Conservation (phyloP, 2,113 vertebrate genomes). For the Zosterops borbonicus region DNA sequence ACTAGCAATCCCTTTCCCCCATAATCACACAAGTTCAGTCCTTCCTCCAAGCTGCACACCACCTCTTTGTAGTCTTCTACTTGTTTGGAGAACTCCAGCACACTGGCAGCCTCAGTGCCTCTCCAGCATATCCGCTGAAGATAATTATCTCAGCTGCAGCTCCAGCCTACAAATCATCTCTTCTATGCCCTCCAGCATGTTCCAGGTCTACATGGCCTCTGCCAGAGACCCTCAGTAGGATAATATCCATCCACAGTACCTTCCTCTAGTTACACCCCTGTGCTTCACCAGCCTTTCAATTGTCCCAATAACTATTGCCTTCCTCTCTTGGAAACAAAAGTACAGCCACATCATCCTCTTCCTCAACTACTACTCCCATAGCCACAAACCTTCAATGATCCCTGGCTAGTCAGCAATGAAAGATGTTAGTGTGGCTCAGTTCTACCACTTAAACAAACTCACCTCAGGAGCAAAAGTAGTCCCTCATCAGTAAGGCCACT, state of each 20-base stretch:
- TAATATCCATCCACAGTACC: background rate
- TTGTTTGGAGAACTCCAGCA: background rate
- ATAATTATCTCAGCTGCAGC: background rate
- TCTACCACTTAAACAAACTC: background rate
- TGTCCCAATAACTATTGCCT: background rate
- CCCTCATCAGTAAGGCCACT: background rate
- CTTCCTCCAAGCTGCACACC: background rate
- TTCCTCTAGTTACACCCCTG: background rate
- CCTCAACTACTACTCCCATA: background rate
- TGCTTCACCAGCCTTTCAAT: background rate
- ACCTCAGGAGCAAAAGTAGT: background rate
- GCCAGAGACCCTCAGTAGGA: background rate
- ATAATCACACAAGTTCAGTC: background rate
- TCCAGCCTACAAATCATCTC: background rate
- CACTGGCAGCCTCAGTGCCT: background rate
- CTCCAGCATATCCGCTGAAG: background rate
- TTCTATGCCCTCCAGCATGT: background rate
- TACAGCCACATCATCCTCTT: background rate
- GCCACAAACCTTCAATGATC: background rate
- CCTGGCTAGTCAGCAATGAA: fast-evolving
- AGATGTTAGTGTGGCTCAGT: background rate
- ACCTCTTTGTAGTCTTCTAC: background rate
- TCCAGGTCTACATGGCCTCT: background rate
- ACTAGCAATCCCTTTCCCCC: background rate
- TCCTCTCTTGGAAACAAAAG: background rate